Conservation (phyloP, 2,113 vertebrate genomes). For the Ptyas mucosa region DNA sequence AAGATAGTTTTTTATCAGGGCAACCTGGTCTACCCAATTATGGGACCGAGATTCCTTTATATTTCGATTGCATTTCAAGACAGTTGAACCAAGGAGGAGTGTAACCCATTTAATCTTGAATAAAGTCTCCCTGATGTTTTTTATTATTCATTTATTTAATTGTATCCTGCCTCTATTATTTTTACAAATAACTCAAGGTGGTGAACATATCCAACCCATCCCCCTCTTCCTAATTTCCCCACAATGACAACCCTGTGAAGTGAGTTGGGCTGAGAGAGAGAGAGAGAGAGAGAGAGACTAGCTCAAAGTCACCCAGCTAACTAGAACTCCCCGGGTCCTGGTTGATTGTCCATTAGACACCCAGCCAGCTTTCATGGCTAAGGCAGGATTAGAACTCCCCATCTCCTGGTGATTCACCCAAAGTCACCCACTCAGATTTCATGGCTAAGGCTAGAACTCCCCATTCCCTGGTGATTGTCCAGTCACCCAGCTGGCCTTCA, state of each 20-base stretch:
- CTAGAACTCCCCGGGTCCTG: too few relatives aligned
- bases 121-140: background rate
- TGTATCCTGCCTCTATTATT: background rate
- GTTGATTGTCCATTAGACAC: too few relatives aligned
- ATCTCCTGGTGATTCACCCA: too few relatives aligned
- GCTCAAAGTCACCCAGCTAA: background rate
- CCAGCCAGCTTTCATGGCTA: too few relatives aligned
- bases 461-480: too few relatives aligned
- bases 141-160: background rate
- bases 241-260: background rate
- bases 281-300: background rate
- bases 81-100: slow-evolving; percentile 16
- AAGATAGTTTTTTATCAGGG: too few relatives aligned
- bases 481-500: too few relatives aligned
- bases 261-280: background rate
- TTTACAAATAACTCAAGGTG: background rate
- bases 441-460: too few relatives aligned
- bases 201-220: background rate
- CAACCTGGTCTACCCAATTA: too few relatives aligned
- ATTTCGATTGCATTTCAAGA: slow-evolving; percentile 26
- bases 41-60: background rate
- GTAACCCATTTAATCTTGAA: background rate
- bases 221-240: background rate
- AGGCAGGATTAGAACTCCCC: too few relatives aligned
- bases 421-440: too few relatives aligned